Percentiles rank a stretch among this genome's conserved stretches.
These are phyloP conservation scores for Carlito syrichta DNA, from an alignment of 2,113 vertebrate genomes.

Conservation along the genomic window DNA sequence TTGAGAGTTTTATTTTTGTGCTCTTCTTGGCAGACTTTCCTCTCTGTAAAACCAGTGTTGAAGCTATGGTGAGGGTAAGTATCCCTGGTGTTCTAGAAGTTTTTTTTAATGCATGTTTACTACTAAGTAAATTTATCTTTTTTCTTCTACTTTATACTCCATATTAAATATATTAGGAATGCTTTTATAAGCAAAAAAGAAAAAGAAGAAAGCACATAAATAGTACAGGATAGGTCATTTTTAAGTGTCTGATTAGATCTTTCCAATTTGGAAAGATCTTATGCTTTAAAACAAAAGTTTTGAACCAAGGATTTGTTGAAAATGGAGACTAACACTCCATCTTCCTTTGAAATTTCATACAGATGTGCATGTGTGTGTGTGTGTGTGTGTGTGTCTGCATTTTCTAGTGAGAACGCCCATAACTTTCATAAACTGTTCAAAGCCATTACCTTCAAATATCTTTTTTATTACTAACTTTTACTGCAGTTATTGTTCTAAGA, in stretches of 20 bases:
- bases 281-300: not conserved
- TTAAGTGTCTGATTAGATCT: not conserved
- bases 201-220: not conserved
- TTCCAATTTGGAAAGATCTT: not conserved
- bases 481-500: not conserved
- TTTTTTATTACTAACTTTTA: not conserved
- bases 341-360: not conserved
- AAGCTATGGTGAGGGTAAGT: slow-evolving; percentile 44
- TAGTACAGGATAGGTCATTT: not conserved
- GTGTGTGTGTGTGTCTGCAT: not conserved
- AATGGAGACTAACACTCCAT: not conserved
- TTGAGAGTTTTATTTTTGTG: slow-evolving; percentile 69
- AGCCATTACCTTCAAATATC: not conserved
- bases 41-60: not conserved
- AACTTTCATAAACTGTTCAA: not conserved
- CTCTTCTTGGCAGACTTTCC: slow-evolving; percentile 29
- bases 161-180: not conserved
- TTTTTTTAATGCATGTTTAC: not conserved
- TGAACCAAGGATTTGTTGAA: not conserved
- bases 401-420: not conserved
- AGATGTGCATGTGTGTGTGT: not conserved
- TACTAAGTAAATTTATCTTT: not conserved
- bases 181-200: not conserved
- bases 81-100: not conserved
- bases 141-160: not conserved